Evolutionary conservation across 2,797 vertebrate species (phyloP).

Genomic region (Nannoperca obscura): DNA sequence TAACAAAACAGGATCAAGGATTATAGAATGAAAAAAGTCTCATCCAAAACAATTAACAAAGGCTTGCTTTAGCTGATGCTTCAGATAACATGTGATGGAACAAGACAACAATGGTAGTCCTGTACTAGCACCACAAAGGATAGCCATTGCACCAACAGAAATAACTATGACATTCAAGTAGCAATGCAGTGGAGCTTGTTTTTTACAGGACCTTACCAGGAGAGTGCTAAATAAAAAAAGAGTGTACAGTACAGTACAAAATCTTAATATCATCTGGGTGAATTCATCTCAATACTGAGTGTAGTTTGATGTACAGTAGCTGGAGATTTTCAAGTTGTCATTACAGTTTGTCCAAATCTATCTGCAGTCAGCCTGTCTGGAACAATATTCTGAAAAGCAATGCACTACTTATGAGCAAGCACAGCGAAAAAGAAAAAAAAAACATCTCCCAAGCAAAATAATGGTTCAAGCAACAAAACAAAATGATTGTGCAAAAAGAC

Average conservation of each 20-base stretch:
- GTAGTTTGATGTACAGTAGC: slow-evolving; percentile 68
- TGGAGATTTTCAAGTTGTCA: slow-evolving; percentile 76
- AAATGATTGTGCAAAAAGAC: slow-evolving; percentile 71
- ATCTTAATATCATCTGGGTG: slow-evolving; percentile 56
- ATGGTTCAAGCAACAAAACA: slow-evolving; percentile 50
- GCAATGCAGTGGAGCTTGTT: slow-evolving; percentile 66
- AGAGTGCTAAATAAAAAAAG: slow-evolving; percentile 45
- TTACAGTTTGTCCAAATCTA: slow-evolving; percentile 56
- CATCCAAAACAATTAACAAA: slow-evolving; percentile 34
- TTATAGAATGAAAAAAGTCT: slow-evolving; percentile 37
- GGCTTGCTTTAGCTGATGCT: slow-evolving; percentile 36
- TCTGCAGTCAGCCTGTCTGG: slow-evolving; percentile 51
- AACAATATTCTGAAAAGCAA: slow-evolving; percentile 54
- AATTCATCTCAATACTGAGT: slow-evolving; percentile 56
- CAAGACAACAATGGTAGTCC: slow-evolving; percentile 53
- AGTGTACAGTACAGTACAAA: slow-evolving; percentile 61
- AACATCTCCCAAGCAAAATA: not conserved
- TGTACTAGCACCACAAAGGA: slow-evolving; percentile 72
- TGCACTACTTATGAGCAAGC: slow-evolving; percentile 39
- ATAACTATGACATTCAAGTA: slow-evolving; percentile 75
- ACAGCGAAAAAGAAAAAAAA: slow-evolving; percentile 39
- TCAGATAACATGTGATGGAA: slow-evolving; percentile 54
- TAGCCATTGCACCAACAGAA: slow-evolving; percentile 70
- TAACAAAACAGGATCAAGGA: slow-evolving; percentile 47
- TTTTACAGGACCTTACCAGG: slow-evolving; percentile 54